Evolutionary conservation across 2,888 invertebrate genomes (phyloP).

Genomic region (Phoenoteleia sp.): DNA sequence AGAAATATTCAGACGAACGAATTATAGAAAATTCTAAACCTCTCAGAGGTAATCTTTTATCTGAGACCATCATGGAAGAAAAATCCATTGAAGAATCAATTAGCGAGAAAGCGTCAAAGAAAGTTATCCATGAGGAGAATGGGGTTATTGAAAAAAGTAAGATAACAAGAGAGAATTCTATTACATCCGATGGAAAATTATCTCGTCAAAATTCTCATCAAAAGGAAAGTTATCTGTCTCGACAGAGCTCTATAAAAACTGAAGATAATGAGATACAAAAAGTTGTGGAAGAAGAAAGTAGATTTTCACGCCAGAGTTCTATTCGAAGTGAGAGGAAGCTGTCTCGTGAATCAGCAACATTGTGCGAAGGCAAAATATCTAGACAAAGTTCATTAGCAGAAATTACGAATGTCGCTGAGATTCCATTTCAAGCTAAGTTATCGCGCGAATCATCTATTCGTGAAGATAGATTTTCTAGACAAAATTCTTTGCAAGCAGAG

Average conservation of each 20-base stretch:
- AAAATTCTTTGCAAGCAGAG: constrained; percentile 65
- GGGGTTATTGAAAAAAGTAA: not conserved
- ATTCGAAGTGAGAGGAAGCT: constrained; percentile 23
- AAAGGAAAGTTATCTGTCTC: constrained; percentile 1
- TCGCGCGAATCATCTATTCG: constrained; percentile 43
- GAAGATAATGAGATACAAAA: constrained; percentile 27
- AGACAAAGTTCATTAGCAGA: constrained; percentile 65
- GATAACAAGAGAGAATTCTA: constrained; percentile 37
- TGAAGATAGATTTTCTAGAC: constrained; percentile 53
- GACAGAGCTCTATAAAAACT: constrained; percentile 59
- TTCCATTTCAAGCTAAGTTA: too few species aligned
- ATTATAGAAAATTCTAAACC: constrained; percentile 75
- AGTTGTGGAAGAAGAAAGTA: constrained; percentile 35
- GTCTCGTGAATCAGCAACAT: too few species aligned
- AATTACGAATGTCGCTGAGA: too few species aligned
- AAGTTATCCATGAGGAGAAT: not conserved
- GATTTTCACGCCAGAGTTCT: constrained; percentile 47
- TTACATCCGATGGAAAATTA: constrained; percentile 18
- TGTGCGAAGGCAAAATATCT: constrained; percentile 59
- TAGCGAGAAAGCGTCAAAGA: constrained; percentile 81
- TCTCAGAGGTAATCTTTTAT: constrained; percentile 75
- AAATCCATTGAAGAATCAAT: constrained; percentile 87
- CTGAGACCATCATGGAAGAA: constrained; percentile 86
- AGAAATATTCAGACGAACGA: constrained; percentile 72
- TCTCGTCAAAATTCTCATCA: constrained; percentile 58